Percentiles rank a stretch among this genome's conserved stretches.
Conservation (phyloP, 2,113 vertebrate species). For the Suncus etruscus region DNA sequence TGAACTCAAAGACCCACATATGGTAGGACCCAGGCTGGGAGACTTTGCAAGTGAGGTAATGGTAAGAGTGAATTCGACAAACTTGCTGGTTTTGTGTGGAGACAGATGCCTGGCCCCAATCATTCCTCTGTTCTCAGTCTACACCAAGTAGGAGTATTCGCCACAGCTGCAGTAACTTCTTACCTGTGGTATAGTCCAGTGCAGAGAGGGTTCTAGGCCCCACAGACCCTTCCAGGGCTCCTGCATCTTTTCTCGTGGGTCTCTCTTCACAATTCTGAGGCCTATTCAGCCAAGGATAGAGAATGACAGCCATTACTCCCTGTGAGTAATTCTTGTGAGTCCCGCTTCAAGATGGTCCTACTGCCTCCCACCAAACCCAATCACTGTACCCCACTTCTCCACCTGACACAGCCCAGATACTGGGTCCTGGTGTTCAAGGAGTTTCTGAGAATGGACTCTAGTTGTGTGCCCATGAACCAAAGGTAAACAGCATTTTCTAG, state of each 20-base stretch:
- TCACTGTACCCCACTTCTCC: too few species aligned
- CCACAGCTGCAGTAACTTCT: background rate
- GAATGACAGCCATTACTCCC: accelerated
- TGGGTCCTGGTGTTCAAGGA: background rate
- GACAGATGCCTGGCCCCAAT: background rate
- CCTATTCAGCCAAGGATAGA: background rate
- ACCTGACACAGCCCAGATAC: background rate
- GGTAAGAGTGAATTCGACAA: background rate
- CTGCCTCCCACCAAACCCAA: too few species aligned
- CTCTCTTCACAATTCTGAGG: background rate
- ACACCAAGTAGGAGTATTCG: too few species aligned
- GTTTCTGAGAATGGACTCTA: background rate
- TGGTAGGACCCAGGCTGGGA: background rate
- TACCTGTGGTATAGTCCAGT: background rate
- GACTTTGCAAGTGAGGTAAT: background rate
- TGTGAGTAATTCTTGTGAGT: background rate
- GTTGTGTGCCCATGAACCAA: background rate
- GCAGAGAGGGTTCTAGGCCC: background rate
- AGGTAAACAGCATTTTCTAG: background rate
- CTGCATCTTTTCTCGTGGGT: background rate
- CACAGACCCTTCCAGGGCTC: background rate
- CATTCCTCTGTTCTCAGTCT: background rate
- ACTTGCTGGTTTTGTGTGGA: background rate
- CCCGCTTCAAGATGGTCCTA: background rate
- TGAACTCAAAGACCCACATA: background rate